Evolutionary conservation across 2,797 vertebrate genomes (phyloP).

Genomic region (Clarias pachynema): DNA sequence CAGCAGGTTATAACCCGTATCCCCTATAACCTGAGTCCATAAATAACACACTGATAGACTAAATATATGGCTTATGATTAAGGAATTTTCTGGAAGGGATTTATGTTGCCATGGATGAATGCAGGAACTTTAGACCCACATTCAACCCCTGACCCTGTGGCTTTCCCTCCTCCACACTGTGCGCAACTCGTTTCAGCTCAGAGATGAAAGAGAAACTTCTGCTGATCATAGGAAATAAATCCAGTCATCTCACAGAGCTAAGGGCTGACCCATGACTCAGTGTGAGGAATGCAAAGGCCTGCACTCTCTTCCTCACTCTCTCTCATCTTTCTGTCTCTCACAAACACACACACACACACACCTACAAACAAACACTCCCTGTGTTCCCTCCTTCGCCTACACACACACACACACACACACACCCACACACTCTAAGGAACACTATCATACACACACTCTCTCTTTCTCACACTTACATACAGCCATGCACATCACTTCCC

Average conservation of each 20-base stretch:
- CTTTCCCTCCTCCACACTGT: not conserved
- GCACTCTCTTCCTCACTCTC: conserved; percentile 40
- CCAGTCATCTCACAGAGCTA: conserved; percentile 28
- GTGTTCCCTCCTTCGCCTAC: not conserved
- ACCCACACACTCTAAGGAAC: not conserved
- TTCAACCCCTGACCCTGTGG: conserved; percentile 16
- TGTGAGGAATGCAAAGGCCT: conserved; percentile 51
- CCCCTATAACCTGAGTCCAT: not conserved
- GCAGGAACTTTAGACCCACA: not conserved
- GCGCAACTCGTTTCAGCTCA: conserved; percentile 25
- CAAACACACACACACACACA: conserved; percentile 22
- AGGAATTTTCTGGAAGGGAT: not conserved
- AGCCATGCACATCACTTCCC: not conserved
- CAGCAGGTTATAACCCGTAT: not conserved
- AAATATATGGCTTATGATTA: not conserved
- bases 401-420: conserved; percentile 1
- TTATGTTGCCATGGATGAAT: not conserved
- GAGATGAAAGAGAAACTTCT: conserved; percentile 48
- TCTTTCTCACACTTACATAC: conserved; percentile 12
- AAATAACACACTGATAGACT: conserved; percentile 10
- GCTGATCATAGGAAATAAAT: conserved; percentile 49
- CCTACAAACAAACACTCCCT: conserved; percentile 7
- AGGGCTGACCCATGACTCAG: conserved; percentile 50
- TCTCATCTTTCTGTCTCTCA: not conserved
- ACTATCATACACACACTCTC: not conserved